A percentile compares a stretch with the other conserved stretches of the same genome.
phyloP scores from a whole-genome alignment of 1,140 invertebrate genomes.

The Diachasma alloeum region DNA sequence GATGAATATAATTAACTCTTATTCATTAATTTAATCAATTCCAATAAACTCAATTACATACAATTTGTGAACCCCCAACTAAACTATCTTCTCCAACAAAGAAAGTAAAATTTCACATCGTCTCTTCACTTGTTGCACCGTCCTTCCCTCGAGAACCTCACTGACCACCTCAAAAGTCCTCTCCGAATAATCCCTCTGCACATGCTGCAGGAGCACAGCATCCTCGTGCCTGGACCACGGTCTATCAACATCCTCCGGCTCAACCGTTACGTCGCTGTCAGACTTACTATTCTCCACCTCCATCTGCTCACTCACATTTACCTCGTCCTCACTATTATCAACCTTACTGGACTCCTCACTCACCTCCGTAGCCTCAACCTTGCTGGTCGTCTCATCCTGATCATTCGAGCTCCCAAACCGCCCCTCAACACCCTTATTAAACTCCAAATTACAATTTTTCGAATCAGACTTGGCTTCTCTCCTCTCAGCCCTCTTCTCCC shows the following conservation, averaged over 20 bases:
- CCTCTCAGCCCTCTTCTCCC: slow-evolving; percentile 51
- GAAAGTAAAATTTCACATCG: slow-evolving; percentile 52
- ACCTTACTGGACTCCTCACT: neutral
- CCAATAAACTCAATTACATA: neutral
- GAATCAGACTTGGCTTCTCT: slow-evolving; percentile 41
- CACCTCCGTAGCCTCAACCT: neutral
- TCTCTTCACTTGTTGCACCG: slow-evolving; percentile 53
- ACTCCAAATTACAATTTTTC: slow-evolving; percentile 21
- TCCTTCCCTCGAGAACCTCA: slow-evolving; percentile 48
- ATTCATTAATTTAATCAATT: too few species aligned
- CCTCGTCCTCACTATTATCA: slow-evolving; percentile 32
- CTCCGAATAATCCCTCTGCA: slow-evolving; percentile 59
- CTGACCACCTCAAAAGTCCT: slow-evolving; percentile 51
- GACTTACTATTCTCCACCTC: slow-evolving; percentile 15
- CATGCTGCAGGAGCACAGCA: slow-evolving; percentile 53
- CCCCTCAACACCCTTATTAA: neutral
- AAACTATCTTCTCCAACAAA: slow-evolving; percentile 55
- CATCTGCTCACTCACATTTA: slow-evolving; percentile 26
- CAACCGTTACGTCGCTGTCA: slow-evolving; percentile 37
- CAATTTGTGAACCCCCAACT: neutral
- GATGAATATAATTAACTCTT: too few species aligned
- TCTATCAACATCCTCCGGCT: slow-evolving; percentile 31
- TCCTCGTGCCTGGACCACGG: slow-evolving; percentile 62
- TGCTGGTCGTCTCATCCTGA: neutral
- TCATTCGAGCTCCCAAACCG: neutral